phyloP scores from a whole-genome alignment of 1,140 invertebrate genomes.

The Ceratitis capitata region DNA sequence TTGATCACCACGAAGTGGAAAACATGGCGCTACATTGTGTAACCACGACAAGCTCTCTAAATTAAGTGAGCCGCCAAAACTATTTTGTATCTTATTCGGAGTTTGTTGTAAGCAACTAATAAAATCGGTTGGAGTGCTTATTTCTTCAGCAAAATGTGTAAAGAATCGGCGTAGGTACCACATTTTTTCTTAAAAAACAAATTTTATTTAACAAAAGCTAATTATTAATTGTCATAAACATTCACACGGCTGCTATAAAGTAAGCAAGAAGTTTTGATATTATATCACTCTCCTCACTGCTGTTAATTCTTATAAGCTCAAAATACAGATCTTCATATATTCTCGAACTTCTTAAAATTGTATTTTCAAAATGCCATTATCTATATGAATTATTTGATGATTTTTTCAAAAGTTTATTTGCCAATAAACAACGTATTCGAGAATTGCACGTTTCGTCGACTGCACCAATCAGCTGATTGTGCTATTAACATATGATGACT shows the following conservation, averaged over 20 bases:
- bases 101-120: slow-evolving; percentile 54
- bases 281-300: not conserved
- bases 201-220: not conserved
- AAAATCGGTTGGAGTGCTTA: slow-evolving; percentile 52
- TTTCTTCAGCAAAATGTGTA: slow-evolving; percentile 50
- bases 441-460: not conserved
- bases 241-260: too few relatives aligned
- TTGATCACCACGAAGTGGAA: slow-evolving; percentile 75
- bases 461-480: not conserved
- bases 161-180: slow-evolving; percentile 55
- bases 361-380: not conserved
- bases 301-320: not conserved
- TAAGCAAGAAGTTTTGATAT: too few relatives aligned
- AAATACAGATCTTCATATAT: not conserved
- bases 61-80: slow-evolving; percentile 45
- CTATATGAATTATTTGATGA: not conserved
- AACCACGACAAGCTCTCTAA: slow-evolving; percentile 73
- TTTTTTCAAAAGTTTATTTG: not conserved
- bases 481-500: not conserved
- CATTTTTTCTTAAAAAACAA: not conserved
- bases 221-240: too few relatives aligned
- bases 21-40: slow-evolving; percentile 75
- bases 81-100: slow-evolving; percentile 46
- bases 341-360: not conserved
- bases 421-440: not conserved